These are phyloP conservation scores for Andrena chrysosceles DNA, from an alignment of 2,888 invertebrate species.

Conservation along the genomic window DNA sequence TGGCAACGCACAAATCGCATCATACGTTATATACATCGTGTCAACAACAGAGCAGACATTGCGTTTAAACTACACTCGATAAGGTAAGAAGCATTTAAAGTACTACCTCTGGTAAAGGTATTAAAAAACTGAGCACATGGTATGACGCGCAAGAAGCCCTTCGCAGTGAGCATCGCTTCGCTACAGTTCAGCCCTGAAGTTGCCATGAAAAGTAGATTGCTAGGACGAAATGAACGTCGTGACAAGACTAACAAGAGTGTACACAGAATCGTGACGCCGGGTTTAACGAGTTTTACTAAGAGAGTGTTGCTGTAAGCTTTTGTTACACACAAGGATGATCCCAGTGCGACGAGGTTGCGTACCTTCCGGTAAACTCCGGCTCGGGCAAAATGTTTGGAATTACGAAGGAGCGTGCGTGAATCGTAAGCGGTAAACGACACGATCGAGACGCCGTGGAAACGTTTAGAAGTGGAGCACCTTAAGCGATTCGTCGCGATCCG, in stretches of 20 bases:
- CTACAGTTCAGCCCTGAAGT: slow-evolving; percentile 28
- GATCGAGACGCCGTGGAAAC: slow-evolving; percentile 34
- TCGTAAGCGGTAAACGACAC: slow-evolving; percentile 33
- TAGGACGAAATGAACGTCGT: slow-evolving; percentile 9
- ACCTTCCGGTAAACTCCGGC: slow-evolving; percentile 56
- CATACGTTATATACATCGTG: background rate
- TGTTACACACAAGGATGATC: slow-evolving; percentile 52
- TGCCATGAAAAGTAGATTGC: slow-evolving; percentile 37
- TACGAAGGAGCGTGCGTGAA: slow-evolving; percentile 21
- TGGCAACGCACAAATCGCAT: background rate
- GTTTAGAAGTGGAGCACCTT: slow-evolving; percentile 53
- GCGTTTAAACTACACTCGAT: slow-evolving; percentile 17
- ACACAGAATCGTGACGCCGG: background rate
- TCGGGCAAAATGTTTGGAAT: slow-evolving; percentile 38
- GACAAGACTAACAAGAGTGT: slow-evolving; percentile 4
- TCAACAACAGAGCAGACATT: background rate
- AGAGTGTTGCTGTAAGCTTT: slow-evolving; percentile 51
- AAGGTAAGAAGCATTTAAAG: slow-evolving; percentile 24
- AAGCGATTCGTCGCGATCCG: slow-evolving; percentile 69
- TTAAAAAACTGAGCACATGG: slow-evolving; percentile 52
- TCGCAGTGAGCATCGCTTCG: slow-evolving; percentile 39
- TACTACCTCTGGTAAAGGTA: slow-evolving; percentile 24
- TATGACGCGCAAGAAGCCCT: slow-evolving; percentile 39
- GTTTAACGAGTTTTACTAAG: slow-evolving; percentile 14
- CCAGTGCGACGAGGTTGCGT: slow-evolving; percentile 50